phyloP scores from a whole-genome alignment of 2,797 vertebrate genomes.

The Sebastes miniatus region DNA sequence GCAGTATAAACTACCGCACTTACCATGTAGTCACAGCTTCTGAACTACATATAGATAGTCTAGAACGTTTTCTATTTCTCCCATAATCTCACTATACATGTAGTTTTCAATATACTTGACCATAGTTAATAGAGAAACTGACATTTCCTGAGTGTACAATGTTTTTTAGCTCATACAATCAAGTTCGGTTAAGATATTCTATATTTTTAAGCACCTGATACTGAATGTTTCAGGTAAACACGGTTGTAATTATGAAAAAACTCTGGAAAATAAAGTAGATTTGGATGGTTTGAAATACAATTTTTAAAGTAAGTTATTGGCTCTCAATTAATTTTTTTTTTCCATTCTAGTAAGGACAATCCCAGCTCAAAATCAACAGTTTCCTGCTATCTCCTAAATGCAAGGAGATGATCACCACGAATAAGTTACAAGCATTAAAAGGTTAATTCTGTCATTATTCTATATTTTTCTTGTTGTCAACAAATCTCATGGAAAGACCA shows the following conservation, averaged over 20 bases:
- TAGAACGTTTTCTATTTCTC: neutral
- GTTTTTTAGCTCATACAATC: neutral
- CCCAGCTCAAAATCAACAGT: no score
- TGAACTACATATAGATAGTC: neutral
- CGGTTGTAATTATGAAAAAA: neutral
- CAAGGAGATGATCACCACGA: no score
- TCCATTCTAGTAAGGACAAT: neutral
- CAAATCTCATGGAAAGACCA: no score
- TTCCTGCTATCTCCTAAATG: no score
- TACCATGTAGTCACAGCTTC: neutral
- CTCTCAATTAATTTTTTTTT: neutral
- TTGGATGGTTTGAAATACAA: neutral
- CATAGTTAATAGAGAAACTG: neutral
- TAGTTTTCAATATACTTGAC: neutral
- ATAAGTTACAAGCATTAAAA: no score
- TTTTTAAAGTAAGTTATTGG: neutral
- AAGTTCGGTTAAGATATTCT: neutral
- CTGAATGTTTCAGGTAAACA: neutral
- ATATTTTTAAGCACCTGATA: neutral
- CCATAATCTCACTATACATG: neutral
- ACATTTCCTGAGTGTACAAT: neutral
- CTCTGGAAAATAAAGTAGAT: neutral
- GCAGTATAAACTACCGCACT: neutral
- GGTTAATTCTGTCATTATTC: no score
- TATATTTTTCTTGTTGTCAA: no score